Base-by-base conservation (phyloP, 2,888 invertebrate species). In the Eupithecia inturbata region DNA sequence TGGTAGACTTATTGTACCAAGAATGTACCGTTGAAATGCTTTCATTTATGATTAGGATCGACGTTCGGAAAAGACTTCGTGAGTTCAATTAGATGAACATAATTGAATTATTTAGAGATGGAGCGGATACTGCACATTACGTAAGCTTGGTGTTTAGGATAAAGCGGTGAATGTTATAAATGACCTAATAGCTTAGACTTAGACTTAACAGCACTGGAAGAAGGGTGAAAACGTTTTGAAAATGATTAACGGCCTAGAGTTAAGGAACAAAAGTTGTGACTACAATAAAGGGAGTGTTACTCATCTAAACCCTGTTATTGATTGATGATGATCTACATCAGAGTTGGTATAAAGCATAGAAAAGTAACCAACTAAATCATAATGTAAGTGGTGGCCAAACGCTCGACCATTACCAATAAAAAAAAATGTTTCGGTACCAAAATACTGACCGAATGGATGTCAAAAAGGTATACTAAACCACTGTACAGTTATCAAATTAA, bases 81-180 rank as follows among this genome's bases (percentile, higher is more conserved):
- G 77, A 77, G 77, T 77, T 75, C 68, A 76, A 75, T 76, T 74
- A 75, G 71, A 77, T 72, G 68, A 57, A 74, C 76, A 70, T 80
- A 78, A 80, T 79, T 80, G 78, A 79, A 77, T 78, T 75, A 76
- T 80, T 79, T 77, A 68, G 68, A 77, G 73, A 78, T 77, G 57
- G 67, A 74, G 33, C 78, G 79, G 79, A 79, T 80, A 76, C 74
- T 71, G 76, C 75, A 77, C 76, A 71, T 78, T 80, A 78, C 53
- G 70, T 77, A 80, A 80, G 26, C 31, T 73, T 39, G 39, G n/a
- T 41, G 22, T 22, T 70, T n/a, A 14, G 19, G 7, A 70, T 9
- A 45, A 16, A 45, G 28, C 31, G 62, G 62, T 41, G 33, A 3
- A 31, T n/a, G 41, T 39, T 39, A 53, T 2, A 68, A 31, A 26